Evolutionary conservation across 2,797 vertebrate genomes (phyloP).

Genomic region (Coregonus ussuriensis): DNA sequence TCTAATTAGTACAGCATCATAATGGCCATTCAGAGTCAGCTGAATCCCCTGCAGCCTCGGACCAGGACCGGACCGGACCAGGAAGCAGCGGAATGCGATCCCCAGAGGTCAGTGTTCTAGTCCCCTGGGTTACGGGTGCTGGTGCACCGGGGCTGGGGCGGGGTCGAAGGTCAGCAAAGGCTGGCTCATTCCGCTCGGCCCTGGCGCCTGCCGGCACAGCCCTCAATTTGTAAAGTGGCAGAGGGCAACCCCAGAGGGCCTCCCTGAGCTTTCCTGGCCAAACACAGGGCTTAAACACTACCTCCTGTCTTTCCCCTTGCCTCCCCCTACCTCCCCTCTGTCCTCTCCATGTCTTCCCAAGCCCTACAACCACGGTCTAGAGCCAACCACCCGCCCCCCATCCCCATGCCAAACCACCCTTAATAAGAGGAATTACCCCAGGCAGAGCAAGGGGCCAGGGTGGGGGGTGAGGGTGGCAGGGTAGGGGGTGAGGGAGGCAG

Average conservation of each 20-base stretch:
- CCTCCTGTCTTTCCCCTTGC: constrained; percentile 57
- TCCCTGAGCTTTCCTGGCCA: constrained; percentile 76
- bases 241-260: constrained; percentile 77
- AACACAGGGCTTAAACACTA: constrained; percentile 81
- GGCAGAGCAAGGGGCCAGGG: constrained; percentile 43
- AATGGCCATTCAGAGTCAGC: constrained; percentile 65
- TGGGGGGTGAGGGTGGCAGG: neutral
- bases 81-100: constrained; percentile 77
- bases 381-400: constrained; percentile 27
- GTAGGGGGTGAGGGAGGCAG: constrained; percentile 44
- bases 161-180: constrained; percentile 81
- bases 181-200: constrained; percentile 76
- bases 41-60: constrained; percentile 75
- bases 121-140: constrained; percentile 76
- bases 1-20: constrained; percentile 76
- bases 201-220: constrained; percentile 84
- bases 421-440: constrained; percentile 77
- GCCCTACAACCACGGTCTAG: constrained; percentile 54
- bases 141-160: constrained; percentile 66
- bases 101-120: constrained; percentile 72
- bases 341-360: constrained; percentile 53
- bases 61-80: constrained; percentile 68
- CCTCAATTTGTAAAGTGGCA: constrained; percentile 83
- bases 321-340: constrained; percentile 53
- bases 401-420: constrained; percentile 53